These are phyloP conservation scores for Iphiclides podalirius DNA, from an alignment of 2,888 invertebrate genomes.

Conservation along the genomic window DNA sequence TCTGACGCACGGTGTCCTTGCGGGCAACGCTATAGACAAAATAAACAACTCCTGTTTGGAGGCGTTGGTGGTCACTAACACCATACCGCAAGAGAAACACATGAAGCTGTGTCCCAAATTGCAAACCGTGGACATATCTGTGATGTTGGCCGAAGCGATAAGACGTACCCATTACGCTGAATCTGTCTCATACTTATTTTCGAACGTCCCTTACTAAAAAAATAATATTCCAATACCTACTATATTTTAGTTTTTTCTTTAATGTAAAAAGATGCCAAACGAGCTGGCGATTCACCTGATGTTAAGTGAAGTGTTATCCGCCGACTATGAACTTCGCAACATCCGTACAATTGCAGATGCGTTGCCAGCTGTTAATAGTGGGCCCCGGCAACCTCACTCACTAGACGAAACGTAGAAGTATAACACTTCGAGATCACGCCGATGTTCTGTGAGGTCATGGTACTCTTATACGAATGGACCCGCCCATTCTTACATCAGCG, in stretches of 20 bases:
- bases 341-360: too few species aligned
- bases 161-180: constrained; percentile 99
- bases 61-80: constrained; percentile 95
- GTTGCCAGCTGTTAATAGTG: too few species aligned
- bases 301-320: too few species aligned
- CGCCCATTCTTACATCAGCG: not conserved
- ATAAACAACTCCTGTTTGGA: constrained; percentile 93
- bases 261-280: too few species aligned
- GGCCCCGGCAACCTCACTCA: not conserved
- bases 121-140: constrained; percentile 98
- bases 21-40: constrained; percentile 92
- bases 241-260: not conserved
- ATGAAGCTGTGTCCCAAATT: constrained; percentile 87
- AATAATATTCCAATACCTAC: not conserved
- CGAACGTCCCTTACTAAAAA: constrained; percentile 94
- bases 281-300: too few species aligned
- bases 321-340: too few species aligned
- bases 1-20: constrained; percentile 93
- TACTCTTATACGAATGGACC: not conserved
- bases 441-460: too few species aligned
- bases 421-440: too few species aligned
- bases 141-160: constrained; percentile 99
- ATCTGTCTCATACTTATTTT: constrained; percentile 98
- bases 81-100: constrained; percentile 93
- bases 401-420: too few species aligned